Evolutionary conservation across 2,888 invertebrate genomes (phyloP).

Genomic region (Emmelina monodactyla): DNA sequence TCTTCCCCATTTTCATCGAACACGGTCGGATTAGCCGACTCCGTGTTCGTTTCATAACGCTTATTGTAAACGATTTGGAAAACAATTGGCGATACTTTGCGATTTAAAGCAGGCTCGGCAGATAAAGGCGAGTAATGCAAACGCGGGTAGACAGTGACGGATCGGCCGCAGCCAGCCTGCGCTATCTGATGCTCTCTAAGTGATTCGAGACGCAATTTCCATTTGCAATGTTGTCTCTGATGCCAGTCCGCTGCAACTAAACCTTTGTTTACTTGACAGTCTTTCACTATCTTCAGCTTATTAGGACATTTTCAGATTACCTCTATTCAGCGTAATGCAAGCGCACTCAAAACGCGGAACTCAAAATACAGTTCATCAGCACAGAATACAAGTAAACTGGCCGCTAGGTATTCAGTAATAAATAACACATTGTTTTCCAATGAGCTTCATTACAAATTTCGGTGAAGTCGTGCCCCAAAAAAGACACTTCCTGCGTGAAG

Average conservation of each 20-base stretch:
- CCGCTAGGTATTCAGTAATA: constrained; percentile 33
- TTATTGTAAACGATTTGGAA: constrained; percentile 64
- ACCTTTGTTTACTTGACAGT: constrained; percentile 32
- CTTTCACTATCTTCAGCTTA: constrained; percentile 17
- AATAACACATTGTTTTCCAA: constrained; percentile 60
- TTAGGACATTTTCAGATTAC: constrained; percentile 15
- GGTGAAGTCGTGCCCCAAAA: constrained; percentile 45
- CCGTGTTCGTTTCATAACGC: constrained; percentile 47
- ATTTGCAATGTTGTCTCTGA: constrained; percentile 53
- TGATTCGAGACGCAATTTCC: constrained; percentile 59
- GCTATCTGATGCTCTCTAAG: constrained; percentile 63
- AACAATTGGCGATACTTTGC: constrained; percentile 58
- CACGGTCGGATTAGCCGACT: constrained; percentile 28
- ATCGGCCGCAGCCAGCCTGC: constrained; percentile 55
- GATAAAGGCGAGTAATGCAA: constrained; percentile 64
- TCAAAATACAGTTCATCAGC: too few species aligned
- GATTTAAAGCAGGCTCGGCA: constrained; percentile 50
- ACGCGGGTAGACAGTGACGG: constrained; percentile 60
- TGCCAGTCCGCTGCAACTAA: constrained; percentile 46
- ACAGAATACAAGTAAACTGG: too few species aligned
- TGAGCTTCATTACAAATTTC: constrained; percentile 61
- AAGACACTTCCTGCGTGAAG: constrained; percentile 59
- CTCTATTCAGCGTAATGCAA: too few species aligned
- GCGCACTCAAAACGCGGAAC: too few species aligned
- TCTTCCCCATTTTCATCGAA: constrained; percentile 37